Base-by-base conservation (phyloP, 2,113 vertebrate species). In the Numida meleagris region DNA sequence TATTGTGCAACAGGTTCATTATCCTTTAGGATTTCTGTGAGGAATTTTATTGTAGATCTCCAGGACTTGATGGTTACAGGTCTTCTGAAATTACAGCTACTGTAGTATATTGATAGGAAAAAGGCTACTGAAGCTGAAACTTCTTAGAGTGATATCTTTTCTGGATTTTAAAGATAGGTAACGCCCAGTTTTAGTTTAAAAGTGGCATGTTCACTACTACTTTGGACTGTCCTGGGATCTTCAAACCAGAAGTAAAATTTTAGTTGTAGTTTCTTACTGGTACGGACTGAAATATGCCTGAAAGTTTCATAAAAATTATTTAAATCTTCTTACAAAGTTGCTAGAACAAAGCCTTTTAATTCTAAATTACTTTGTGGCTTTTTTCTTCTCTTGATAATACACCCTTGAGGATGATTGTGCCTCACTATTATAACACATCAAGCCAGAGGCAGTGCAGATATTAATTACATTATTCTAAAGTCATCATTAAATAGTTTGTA, bases 401-500 rank as follows among this genome's bases (percentile, higher is more conserved):
- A 81, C 36, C 75, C 40, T 61, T 62, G 83, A 94, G 73, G 31
- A 48, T 71, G 48, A 71, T 57, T 7, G 11, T 53, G 42, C 20
- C 72, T 93, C 43, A 65, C 14, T 71, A 67, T 77, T 79, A 79
- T 36, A 87, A 23, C 53, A 36, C 24, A n/a, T 74, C 36, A 91
- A 83, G 62, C 68, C 68, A 89, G 67, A 21, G 67, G 59, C 48
- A 82, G 38, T 76, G 53, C 31, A 77, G n/a, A 20, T 82, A 63
- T 90, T 94, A 95, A 96, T 95, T 93, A 88, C 42, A 67, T 80
- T 82, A 89, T 88, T 34, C 59, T 25, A 20, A 84, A 94, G 62
- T 79, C 86, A 79, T 84, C 38, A 71, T 93, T 79, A 89, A 81
- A 34, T 91, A 61, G 51, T 82, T 94, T 79, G 61, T 86, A 74